Percentiles rank a stretch among this genome's conserved stretches.
Evolutionary conservation across 53 echinoderm and acorn worm species (phyloP).

Genomic region (Luidia sarsii): DNA sequence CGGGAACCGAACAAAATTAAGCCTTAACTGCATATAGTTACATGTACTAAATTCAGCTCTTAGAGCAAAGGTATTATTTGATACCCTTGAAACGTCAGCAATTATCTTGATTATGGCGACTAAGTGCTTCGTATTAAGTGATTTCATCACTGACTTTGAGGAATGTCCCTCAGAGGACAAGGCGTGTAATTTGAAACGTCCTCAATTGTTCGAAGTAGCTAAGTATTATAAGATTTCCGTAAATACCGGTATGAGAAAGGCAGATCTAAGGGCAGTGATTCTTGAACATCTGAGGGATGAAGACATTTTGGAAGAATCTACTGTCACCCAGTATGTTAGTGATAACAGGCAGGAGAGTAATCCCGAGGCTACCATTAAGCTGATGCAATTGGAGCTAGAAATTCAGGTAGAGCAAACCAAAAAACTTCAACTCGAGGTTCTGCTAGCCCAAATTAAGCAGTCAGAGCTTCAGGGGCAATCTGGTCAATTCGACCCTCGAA

Average conservation of each 20-base stretch:
- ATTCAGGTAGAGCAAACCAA: too few species aligned
- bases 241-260: constrained; percentile 1
- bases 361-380: not conserved
- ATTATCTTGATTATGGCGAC: not conserved
- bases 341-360: not conserved
- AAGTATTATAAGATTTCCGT: constrained; percentile 8
- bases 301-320: not conserved
- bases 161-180: not conserved
- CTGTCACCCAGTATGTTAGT: too few species aligned
- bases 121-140: not conserved
- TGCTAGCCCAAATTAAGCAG: not conserved
- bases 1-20: too few species aligned
- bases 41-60: too few species aligned
- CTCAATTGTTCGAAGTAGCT: not conserved
- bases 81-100: too few species aligned
- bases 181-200: not conserved
- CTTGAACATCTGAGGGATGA: not conserved
- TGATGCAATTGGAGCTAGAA: constrained; percentile 20
- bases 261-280: not conserved
- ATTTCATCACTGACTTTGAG: not conserved
- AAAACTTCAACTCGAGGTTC: not conserved
- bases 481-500: not conserved
- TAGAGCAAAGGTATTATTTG: too few species aligned
- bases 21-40: too few species aligned
- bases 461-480: not conserved